phyloP scores from a whole-genome alignment of 2,888 invertebrate species.

The Metallyticus violacea region DNA sequence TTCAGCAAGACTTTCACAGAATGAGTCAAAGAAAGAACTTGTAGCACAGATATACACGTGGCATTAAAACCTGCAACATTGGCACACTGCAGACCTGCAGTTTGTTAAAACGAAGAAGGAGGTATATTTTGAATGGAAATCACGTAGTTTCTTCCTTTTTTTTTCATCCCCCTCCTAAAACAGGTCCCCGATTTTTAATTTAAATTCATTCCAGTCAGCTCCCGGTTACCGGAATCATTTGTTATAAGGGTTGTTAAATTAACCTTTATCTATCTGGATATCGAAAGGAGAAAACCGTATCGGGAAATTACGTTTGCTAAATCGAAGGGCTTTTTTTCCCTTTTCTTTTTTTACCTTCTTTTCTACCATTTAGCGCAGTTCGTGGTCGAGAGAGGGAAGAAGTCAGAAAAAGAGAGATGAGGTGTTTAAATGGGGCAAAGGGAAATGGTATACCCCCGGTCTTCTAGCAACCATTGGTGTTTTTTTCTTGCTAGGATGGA shows the following conservation, averaged over 20 bases:
- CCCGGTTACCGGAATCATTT: constrained; percentile 22
- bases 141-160: constrained; percentile 3
- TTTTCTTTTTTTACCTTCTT: background rate
- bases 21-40: too few relatives aligned
- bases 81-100: constrained; percentile 2
- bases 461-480: background rate
- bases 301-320: constrained; percentile 22
- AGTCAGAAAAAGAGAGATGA: background rate
- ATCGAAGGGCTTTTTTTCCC: constrained; percentile 6
- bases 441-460: background rate
- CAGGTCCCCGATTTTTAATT: constrained; percentile 26
- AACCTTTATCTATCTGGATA: constrained; percentile 14
- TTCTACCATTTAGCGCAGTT: background rate
- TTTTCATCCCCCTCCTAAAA: background rate
- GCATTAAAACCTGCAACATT: constrained; percentile 2
- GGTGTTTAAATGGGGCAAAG: background rate
- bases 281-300: constrained; percentile 7
- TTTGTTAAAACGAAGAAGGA: background rate
- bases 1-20: too few relatives aligned
- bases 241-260: constrained; percentile 28
- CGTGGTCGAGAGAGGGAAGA: background rate
- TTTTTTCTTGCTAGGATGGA: background rate
- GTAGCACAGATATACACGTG: too few relatives aligned
- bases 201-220: constrained; percentile 28
- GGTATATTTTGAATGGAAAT: background rate